phyloP scores from a whole-genome alignment of 2,888 invertebrate genomes.

The Zonitis immaculata region DNA sequence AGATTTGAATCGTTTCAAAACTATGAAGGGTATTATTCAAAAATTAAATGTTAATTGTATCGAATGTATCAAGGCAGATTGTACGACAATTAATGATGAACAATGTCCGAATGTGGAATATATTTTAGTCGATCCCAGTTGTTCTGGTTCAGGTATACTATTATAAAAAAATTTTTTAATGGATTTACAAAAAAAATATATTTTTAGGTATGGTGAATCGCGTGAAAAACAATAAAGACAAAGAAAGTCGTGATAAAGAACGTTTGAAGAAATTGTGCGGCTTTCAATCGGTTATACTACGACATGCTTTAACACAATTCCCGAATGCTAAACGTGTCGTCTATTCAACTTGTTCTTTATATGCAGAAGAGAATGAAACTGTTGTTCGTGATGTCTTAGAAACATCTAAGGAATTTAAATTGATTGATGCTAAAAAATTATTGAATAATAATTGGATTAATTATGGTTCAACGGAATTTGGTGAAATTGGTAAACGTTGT shows the following conservation, averaged over 20 bases:
- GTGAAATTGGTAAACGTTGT: constrained; percentile 67
- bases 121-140: constrained; percentile 94
- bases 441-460: constrained; percentile 65
- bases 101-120: constrained; percentile 72
- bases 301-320: constrained; percentile 79
- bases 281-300: constrained; percentile 77
- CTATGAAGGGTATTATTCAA: constrained; percentile 61
- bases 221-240: constrained; percentile 43
- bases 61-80: constrained; percentile 64
- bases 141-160: constrained; percentile 82
- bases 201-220: constrained; percentile 58
- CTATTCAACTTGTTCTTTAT: constrained; percentile 94
- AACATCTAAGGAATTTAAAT: constrained; percentile 56
- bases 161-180: no score
- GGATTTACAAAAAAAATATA: no score
- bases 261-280: constrained; percentile 66
- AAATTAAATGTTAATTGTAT: constrained; percentile 65
- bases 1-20: constrained; percentile 60
- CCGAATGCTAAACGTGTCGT: constrained; percentile 80
- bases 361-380: constrained; percentile 87
- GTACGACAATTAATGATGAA: constrained; percentile 59
- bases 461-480: constrained; percentile 61
- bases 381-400: constrained; percentile 72
- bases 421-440: constrained; percentile 58
- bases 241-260: constrained; percentile 35